Conservation (phyloP, 2,113 vertebrate genomes). For the Empidonax traillii region DNA sequence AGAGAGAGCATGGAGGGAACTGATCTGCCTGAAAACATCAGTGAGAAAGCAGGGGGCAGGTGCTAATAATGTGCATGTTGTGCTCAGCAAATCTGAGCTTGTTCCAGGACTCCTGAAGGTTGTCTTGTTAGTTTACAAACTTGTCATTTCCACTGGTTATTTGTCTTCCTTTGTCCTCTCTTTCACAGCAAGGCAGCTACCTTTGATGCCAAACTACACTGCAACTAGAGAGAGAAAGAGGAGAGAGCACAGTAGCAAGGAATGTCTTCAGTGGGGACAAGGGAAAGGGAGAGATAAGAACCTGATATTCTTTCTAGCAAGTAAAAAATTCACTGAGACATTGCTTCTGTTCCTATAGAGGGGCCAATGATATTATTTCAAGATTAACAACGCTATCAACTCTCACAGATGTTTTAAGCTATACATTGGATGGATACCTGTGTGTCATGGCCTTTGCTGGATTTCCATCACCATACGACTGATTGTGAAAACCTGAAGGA, state of each 20-base stretch:
- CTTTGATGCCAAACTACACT: neutral
- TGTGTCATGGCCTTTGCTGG: constrained; percentile 4
- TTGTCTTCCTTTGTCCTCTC: neutral
- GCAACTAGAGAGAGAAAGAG: neutral
- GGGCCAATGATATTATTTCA: neutral
- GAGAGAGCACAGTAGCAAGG: neutral
- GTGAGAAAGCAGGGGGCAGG: neutral
- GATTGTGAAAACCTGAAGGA: constrained; percentile 40
- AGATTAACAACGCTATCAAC: neutral
- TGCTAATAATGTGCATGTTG: neutral
- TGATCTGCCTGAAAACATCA: neutral
- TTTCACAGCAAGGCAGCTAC: neutral
- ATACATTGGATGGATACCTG: neutral
- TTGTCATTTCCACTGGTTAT: neutral
- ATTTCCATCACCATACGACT: neutral
- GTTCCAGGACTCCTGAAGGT: neutral
- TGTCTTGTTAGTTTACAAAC: neutral
- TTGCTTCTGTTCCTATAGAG: neutral
- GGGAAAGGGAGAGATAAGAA: neutral
- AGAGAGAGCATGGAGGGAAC: neutral
- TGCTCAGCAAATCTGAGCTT: neutral
- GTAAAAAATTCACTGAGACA: neutral
- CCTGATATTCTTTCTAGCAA: neutral
- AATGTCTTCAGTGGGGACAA: neutral
- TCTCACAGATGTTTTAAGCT: neutral